A percentile compares a stretch with the other conserved stretches of the same genome.
Evolutionary conservation across 30 jellyfish, hydroid and myxozoan species (phyloP).

Genomic region (Aurelia aurita complex sp. Pacific): DNA sequence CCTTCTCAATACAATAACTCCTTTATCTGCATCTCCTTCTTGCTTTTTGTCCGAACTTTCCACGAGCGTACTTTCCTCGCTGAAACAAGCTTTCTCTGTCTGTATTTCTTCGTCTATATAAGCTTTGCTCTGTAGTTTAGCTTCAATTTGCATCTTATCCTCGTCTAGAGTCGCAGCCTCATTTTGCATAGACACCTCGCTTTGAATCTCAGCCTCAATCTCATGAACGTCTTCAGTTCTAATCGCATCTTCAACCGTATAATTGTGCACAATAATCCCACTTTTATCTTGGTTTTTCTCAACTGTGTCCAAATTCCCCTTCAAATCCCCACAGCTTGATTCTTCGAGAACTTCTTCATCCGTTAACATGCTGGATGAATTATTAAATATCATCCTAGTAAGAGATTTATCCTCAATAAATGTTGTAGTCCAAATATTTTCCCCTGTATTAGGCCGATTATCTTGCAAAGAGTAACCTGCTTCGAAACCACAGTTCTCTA

Average conservation of each 20-base stretch:
- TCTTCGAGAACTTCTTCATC: background rate
- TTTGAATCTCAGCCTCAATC: background rate
- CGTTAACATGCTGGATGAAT: conserved; percentile 6
- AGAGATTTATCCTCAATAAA: background rate
- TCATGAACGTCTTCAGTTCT: background rate
- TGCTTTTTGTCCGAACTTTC: too few species aligned
- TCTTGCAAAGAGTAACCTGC: conserved; percentile 2
- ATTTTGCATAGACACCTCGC: background rate
- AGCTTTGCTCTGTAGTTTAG: too few species aligned
- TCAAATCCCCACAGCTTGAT: background rate
- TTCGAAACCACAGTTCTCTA: background rate
- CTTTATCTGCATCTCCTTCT: too few species aligned
- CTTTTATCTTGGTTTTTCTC: background rate
- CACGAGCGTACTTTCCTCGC: too few species aligned
- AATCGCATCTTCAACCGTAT: background rate
- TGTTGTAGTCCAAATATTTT: background rate
- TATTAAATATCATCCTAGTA: background rate
- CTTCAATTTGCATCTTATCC: too few species aligned
- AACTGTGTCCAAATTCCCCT: background rate
- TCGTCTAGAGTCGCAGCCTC: background rate
- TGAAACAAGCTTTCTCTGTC: too few species aligned
- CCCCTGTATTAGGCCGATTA: background rate
- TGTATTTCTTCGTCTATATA: too few species aligned
- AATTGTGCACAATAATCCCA: background rate
- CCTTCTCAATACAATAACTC: too few species aligned